phyloP scores from a whole-genome alignment of 1,140 invertebrate species.

The Drosophila littoralis region DNA sequence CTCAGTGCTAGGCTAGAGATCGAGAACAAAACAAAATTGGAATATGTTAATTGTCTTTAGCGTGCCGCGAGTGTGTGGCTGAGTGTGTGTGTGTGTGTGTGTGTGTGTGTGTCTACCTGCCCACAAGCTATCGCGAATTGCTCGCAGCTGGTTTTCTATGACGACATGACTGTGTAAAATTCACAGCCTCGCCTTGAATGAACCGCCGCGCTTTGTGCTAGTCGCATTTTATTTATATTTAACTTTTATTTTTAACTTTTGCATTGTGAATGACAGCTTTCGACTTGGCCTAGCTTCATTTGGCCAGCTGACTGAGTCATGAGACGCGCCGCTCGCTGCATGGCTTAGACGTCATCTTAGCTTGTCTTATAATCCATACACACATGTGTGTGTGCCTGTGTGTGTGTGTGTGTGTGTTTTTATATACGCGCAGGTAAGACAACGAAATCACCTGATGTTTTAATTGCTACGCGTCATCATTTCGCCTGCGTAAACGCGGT shows the following conservation, averaged over 20 bases:
- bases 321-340: constrained; percentile 12
- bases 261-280: constrained; percentile 57
- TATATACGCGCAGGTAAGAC: constrained; percentile 49
- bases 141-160: constrained; percentile 44
- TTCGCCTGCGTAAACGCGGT: constrained; percentile 46
- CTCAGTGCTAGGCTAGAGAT: constrained; percentile 36
- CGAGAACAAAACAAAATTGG: constrained; percentile 57
- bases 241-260: constrained; percentile 9
- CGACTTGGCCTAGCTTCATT: constrained; percentile 36
- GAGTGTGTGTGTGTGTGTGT: not conserved
- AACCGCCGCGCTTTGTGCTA: constrained; percentile 16
- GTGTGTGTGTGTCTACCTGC: constrained; percentile 7
- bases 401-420: not conserved
- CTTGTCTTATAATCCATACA: constrained; percentile 21
- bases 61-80: constrained; percentile 8
- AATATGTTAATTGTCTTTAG: constrained; percentile 75
- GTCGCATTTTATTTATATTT: constrained; percentile 14
- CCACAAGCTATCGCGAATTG: constrained; percentile 25
- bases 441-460: constrained; percentile 77
- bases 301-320: constrained; percentile 38
- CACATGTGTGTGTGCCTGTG: not conserved
- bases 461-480: constrained; percentile 76
- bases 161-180: constrained; percentile 45
- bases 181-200: constrained; percentile 61
- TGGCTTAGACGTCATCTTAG: constrained; percentile 66